Conservation (phyloP, 2,888 invertebrate genomes). For the Morpho deidamia region DNA sequence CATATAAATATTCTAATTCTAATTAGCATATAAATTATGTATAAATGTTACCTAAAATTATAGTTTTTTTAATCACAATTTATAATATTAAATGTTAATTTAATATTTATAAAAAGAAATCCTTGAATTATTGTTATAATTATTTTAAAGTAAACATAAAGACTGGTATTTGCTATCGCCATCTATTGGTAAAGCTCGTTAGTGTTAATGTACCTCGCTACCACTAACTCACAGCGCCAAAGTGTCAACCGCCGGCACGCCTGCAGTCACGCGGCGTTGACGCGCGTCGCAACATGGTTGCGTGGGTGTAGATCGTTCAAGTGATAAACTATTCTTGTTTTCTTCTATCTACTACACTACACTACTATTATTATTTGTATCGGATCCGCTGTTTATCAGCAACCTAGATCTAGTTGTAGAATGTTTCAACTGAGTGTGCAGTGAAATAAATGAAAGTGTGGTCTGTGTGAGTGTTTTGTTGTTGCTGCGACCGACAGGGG, state of each 20-base stretch:
- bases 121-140: constrained; percentile 2
- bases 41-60: too few species aligned
- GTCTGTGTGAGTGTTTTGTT: constrained; percentile 67
- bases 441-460: constrained; percentile 41
- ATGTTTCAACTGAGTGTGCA: constrained; percentile 38
- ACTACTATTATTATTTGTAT: constrained; percentile 46
- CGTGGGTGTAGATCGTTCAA: constrained; percentile 66
- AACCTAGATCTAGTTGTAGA: constrained; percentile 27
- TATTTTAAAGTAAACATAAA: constrained; percentile 25
- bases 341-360: constrained; percentile 58
- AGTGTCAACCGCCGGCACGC: constrained; percentile 69
- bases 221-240: constrained; percentile 49
- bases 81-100: too few species aligned
- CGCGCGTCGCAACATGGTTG: constrained; percentile 70
- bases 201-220: constrained; percentile 38
- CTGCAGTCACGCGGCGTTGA: constrained; percentile 77
- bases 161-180: constrained; percentile 35
- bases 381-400: constrained; percentile 29
- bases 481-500: constrained; percentile 51
- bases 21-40: too few species aligned
- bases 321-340: constrained; percentile 66
- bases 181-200: constrained; percentile 38
- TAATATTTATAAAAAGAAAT: too few species aligned
- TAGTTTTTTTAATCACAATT: too few species aligned
- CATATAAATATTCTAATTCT: too few species aligned